A percentile compares a stretch with the other conserved stretches of the same genome.
Conservation (phyloP, 2,797 vertebrate genomes). For the Threskiornis aethiopicus region DNA sequence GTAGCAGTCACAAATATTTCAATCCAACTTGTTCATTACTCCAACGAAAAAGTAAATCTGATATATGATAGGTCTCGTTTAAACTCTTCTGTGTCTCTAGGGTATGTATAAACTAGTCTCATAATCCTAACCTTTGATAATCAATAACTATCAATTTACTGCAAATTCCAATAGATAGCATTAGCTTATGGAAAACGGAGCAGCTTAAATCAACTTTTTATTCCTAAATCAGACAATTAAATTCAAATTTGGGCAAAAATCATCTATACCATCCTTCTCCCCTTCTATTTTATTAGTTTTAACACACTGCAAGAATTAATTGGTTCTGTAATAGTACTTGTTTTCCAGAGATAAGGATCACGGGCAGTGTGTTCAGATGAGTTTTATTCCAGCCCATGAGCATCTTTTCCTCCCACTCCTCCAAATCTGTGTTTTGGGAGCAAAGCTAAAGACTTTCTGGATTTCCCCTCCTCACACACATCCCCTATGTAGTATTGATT, state of each 20-base stretch:
- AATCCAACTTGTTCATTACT: not conserved
- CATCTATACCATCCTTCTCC: not conserved
- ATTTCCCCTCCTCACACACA: not conserved
- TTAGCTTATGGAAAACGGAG: not conserved
- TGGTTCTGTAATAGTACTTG: not conserved
- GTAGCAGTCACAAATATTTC: not conserved
- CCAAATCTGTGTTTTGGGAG: not conserved
- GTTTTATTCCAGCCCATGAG: not conserved
- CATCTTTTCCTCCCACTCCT: not conserved
- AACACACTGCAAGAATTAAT: not conserved
- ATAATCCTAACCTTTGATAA: not conserved
- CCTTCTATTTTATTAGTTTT: not conserved
- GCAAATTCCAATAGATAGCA: not conserved
- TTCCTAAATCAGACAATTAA: not conserved
- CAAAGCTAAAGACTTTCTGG: not conserved
- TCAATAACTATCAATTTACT: not conserved
- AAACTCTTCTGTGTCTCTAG: not conserved
- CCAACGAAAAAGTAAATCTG: not conserved
- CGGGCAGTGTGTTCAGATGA: not conserved
- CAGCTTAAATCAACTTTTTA: not conserved
- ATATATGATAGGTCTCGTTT: not conserved
- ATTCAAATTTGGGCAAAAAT: not conserved
- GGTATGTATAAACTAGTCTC: not conserved
- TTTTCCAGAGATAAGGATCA: not conserved
- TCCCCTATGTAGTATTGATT: conserved; percentile 9